These are phyloP conservation scores for Falco cherrug DNA, from an alignment of 2,797 vertebrate genomes.

Conservation along the genomic window DNA sequence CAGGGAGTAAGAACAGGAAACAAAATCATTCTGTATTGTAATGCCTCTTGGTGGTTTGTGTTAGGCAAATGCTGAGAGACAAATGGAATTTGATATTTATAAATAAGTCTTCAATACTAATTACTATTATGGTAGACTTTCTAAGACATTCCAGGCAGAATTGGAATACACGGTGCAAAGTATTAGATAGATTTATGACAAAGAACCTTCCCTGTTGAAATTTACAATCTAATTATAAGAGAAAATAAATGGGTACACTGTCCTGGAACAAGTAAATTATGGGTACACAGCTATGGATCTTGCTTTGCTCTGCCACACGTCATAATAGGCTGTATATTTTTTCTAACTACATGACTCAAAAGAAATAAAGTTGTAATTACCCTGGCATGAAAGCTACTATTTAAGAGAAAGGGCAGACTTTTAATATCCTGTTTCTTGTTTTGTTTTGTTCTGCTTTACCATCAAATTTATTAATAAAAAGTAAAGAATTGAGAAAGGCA, in stretches of 20 bases:
- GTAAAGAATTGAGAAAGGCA: neutral
- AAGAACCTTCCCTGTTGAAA: neutral
- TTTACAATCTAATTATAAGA: conserved; percentile 41
- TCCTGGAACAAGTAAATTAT: conserved; percentile 4
- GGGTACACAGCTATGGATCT: neutral
- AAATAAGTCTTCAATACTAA: neutral
- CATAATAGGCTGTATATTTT: neutral
- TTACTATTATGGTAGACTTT: neutral
- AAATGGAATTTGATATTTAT: neutral
- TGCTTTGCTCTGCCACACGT: neutral
- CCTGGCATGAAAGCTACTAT: neutral
- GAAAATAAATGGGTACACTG: neutral
- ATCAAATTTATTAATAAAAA: neutral
- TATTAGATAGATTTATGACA: neutral
- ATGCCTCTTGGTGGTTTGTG: neutral
- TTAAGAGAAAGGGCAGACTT: neutral
- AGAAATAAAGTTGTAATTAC: conserved; percentile 24
- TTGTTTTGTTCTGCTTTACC: neutral
- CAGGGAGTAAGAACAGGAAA: neutral
- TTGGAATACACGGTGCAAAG: neutral
- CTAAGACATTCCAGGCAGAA: neutral
- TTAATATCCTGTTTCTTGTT: neutral
- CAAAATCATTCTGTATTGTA: neutral
- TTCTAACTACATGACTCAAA: conserved; percentile 1
- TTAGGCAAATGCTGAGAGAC: neutral